Conservation (phyloP, 92 coral and sea anemone genomes). For the Zoanthus gigantus region DNA sequence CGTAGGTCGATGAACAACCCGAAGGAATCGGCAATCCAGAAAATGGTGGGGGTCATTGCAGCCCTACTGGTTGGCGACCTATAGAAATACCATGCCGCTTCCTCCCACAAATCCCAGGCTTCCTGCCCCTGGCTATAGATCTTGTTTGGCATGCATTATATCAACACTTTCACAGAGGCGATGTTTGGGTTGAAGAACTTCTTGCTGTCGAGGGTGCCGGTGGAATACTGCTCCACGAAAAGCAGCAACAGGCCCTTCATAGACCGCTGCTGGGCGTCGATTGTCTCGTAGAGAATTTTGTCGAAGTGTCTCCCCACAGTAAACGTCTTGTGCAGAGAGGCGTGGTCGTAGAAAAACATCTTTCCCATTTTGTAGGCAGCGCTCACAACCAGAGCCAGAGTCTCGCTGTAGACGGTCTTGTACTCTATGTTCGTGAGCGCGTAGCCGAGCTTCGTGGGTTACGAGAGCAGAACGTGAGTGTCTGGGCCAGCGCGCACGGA, state of each 20-base stretch:
- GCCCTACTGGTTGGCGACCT: too few relatives aligned
- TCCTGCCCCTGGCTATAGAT: not conserved
- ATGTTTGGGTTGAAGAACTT: slow-evolving; percentile 40
- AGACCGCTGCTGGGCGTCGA: slow-evolving; percentile 4
- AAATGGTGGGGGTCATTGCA: too few relatives aligned
- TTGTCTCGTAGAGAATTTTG: slow-evolving; percentile 28
- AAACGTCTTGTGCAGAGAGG: not conserved
- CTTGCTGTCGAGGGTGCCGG: not conserved
- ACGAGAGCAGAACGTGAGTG: too few relatives aligned
- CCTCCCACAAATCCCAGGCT: not conserved
- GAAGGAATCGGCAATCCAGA: too few relatives aligned
- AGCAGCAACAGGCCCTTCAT: not conserved
- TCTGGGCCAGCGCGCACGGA: too few relatives aligned
- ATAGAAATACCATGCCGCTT: not conserved
- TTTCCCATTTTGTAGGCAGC: not conserved
- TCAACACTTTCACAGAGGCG: slow-evolving; percentile 20
- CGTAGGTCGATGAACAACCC: too few relatives aligned
- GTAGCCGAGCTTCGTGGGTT: too few relatives aligned
- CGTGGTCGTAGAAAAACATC: not conserved
- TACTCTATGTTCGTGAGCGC: too few relatives aligned
- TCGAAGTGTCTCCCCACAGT: not conserved
- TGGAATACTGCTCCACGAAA: not conserved
- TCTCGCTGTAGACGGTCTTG: too few relatives aligned
- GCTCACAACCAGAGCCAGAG: too few relatives aligned
- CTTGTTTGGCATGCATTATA: slow-evolving; percentile 42